phyloP scores from a whole-genome alignment of 1,140 invertebrate species.

The Aphelinus atriplicis region DNA sequence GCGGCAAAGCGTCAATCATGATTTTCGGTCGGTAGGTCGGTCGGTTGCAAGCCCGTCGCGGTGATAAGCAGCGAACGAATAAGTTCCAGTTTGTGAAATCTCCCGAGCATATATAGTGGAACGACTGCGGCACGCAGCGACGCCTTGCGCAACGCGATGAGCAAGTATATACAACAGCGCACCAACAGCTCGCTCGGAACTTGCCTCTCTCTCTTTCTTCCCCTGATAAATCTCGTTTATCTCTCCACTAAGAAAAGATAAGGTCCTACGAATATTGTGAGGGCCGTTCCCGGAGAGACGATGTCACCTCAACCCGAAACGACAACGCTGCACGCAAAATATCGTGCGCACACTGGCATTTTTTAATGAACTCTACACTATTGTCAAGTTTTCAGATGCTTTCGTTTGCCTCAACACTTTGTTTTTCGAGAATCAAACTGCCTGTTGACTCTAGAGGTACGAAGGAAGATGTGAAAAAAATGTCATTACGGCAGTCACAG shows the following conservation, averaged over 20 bases:
- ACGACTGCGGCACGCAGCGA: not conserved
- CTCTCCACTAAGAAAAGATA: slow-evolving; percentile 11
- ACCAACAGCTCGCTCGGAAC: not conserved
- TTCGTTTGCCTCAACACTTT: no score
- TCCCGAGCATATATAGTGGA: not conserved
- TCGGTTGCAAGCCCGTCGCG: not conserved
- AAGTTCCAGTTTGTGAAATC: slow-evolving; percentile 38
- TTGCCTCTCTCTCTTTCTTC: not conserved
- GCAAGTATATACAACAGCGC: not conserved
- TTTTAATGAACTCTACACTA: no score
- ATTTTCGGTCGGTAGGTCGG: not conserved
- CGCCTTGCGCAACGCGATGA: slow-evolving; percentile 6
- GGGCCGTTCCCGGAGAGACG: not conserved
- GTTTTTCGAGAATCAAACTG: no score
- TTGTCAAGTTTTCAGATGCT: no score
- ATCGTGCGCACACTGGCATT: no score
- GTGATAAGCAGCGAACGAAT: slow-evolving; percentile 22
- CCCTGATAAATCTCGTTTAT: slow-evolving; percentile 36
- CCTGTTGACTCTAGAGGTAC: no score
- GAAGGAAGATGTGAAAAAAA: no score
- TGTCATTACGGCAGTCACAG: no score
- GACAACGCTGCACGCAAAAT: no score
- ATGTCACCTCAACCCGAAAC: not conserved
- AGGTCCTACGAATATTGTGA: slow-evolving; percentile 22
- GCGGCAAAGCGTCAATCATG: slow-evolving; percentile 6